Evolutionary conservation across 2,113 vertebrate species (phyloP), one percentile per base, ranked within the genome.

Genomic region (Octodon degus): DNA sequence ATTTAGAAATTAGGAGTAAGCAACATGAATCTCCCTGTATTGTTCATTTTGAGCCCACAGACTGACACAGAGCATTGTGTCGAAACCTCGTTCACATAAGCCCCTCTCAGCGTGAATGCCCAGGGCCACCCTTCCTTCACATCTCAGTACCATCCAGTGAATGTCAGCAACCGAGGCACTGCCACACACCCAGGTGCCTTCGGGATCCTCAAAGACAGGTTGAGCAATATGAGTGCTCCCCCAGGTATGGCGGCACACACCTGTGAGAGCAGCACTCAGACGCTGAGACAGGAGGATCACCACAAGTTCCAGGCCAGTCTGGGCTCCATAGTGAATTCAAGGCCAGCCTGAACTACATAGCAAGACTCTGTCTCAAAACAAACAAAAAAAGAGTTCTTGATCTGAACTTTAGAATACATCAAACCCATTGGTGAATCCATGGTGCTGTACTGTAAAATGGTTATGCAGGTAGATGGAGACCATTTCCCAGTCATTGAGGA

Each of bases 111-210:
- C 68, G 50, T 89, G 82, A 96, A 37, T 32, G 24, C 60, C 86
- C 89, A 63, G 74, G 81, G 80, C 58, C 24, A 90, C 67, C 25
- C 67, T 86, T 34, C 53, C 67, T 86, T 37, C 60, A 3, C 40
- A 16, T 60, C 58, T 89, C 91, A 79, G 40, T 50, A 37, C 70
- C 86, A 81, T 80, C 91, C 89, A 70, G 92, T 34, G 63, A 65
- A 97, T 86, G 70, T 72, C n/a, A 11, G 67, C 68, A 67, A 67
- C 93, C 62, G 60, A 90, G 89, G 95, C 93, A 91, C 94, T 82
- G 93, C 76, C 17, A 6, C 62, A n/a, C 82, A 85, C 89, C 93
- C 68, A 94, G 43, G 88, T 94, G 97, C 96, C 94, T 97, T 93
- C 90, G 87, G 91, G 88, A 82, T 74, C 70, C 85, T 94, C 88